A percentile compares a stretch with the other conserved stretches of the same genome.
These are phyloP conservation scores for Platygyra sinensis DNA, from an alignment of 64 coral and sea anemone genomes.

Conservation along the genomic window DNA sequence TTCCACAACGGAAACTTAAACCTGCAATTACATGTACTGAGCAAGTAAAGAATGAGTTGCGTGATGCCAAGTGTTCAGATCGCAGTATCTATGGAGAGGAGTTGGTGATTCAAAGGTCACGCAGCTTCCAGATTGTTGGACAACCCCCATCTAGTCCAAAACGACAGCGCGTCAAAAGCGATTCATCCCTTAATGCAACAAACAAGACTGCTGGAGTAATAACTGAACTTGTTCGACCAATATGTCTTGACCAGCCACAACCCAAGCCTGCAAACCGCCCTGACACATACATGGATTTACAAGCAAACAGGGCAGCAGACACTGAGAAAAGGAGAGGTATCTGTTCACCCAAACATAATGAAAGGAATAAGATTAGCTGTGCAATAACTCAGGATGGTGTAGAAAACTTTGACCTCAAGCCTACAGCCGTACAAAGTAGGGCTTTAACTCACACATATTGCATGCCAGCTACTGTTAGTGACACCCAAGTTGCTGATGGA, in stretches of 20 bases:
- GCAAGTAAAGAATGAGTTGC: background rate
- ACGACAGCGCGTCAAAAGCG: background rate
- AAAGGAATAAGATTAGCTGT: background rate
- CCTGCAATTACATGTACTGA: background rate
- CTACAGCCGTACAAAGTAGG: background rate
- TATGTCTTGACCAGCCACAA: background rate
- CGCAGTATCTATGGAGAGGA: background rate
- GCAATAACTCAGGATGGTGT: background rate
- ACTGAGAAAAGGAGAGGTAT: background rate
- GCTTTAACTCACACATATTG: background rate
- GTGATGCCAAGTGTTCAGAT: background rate
- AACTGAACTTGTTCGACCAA: constrained; percentile 16
- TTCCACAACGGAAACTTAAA: background rate
- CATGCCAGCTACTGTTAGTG: background rate
- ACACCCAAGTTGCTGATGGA: background rate
- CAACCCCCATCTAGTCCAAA: background rate
- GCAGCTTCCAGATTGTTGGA: constrained; percentile 38
- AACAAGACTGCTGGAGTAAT: background rate
- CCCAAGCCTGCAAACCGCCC: background rate
- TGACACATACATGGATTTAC: background rate
- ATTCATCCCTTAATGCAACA: background rate
- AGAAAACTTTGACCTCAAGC: background rate
- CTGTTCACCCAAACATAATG: background rate
- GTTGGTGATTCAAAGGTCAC: background rate
- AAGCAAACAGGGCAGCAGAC: background rate